Base-by-base conservation (phyloP, 2,888 invertebrate species). In the Epinotia bilunana region DNA sequence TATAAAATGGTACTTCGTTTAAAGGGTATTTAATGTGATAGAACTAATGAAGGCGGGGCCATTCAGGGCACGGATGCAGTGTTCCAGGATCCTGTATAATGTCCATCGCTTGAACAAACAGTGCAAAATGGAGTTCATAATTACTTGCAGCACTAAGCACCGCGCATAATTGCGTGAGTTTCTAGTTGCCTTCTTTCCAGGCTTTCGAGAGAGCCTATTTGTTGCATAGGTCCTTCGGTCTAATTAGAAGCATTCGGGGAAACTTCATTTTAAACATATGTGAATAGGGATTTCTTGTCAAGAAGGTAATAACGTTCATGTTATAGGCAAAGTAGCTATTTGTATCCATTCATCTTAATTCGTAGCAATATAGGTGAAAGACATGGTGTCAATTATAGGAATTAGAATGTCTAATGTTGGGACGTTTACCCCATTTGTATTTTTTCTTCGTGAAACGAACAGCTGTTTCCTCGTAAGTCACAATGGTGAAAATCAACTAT, bases 1-100 rank as follows among this genome's bases (percentile, higher is more conserved):
- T 57, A 74, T 63, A 69, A 57, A 69, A 69, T 9, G 57, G 57
- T 69, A 33, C 62, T 74, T 69, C 7, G 60, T 73, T 74, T 57
- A 39, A 72, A 58, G 72, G 33, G 58, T 74, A 65, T 49, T 58
- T 49, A 63, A 64, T 49, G 16, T 69, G 68, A 63, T 68, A 43
- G 20, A 46, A 49, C 62, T 58, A 73, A 58, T 63, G 57, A 69
- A 65, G 70, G 55, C n/a, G 60, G 43, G 1, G 39, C 23, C 64
- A 74, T 74, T 70, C 64, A 16, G 9, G 20, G 64, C 70, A 70
- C 74, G 64, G 39, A 39, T 16, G 23, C 46, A 39, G 39, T 9
- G 9, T 39, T 20, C 9, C 9, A 20, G 18, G 57, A 61, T 28
- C 53, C n/a, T 23, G 64, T 64, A 63, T 70, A 70, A 70, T 70